Conservation (phyloP, 2,888 invertebrate species). For the Aricia artaxerxes region DNA sequence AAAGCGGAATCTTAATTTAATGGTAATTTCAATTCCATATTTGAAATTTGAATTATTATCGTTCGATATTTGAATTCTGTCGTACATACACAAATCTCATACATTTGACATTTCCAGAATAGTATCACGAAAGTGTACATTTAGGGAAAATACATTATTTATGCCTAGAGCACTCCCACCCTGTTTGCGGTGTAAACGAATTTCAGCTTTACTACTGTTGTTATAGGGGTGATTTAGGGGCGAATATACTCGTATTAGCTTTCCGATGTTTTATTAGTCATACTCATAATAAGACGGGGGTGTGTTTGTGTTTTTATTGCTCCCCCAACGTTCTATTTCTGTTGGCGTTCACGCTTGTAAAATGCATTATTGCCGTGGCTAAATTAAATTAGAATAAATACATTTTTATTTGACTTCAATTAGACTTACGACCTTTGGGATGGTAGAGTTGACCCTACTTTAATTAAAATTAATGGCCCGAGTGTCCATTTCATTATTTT, state of each 20-base stretch:
- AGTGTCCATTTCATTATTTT: constrained; percentile 6
- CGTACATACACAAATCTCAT: constrained; percentile 22
- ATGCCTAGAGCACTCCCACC: constrained; percentile 21
- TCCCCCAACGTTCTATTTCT: constrained; percentile 42
- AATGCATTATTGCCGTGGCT: constrained; percentile 20
- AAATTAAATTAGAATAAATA: constrained; percentile 22
- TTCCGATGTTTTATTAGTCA: constrained; percentile 51
- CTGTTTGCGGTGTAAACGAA: constrained; percentile 32
- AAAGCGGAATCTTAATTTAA: neutral
- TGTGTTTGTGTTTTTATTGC: constrained; percentile 46
- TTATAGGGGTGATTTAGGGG: constrained; percentile 41
- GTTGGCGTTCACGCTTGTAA: constrained; percentile 32
- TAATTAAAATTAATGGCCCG: neutral
- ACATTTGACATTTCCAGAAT: neutral
- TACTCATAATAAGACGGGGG: constrained; percentile 49
- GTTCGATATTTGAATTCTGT: constrained; percentile 24
- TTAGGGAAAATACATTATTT: constrained; percentile 30
- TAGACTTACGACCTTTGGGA: constrained; percentile 12
- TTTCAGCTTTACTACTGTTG: constrained; percentile 41
- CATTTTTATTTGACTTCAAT: constrained; percentile 20
- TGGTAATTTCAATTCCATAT: neutral
- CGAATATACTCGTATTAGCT: constrained; percentile 43
- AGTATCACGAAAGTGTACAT: constrained; percentile 32
- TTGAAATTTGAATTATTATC: constrained; percentile 4
- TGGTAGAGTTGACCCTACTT: neutral